These are phyloP conservation scores for Brachyalestes nurse DNA, from an alignment of 2,797 vertebrate genomes.

Conservation along the genomic window DNA sequence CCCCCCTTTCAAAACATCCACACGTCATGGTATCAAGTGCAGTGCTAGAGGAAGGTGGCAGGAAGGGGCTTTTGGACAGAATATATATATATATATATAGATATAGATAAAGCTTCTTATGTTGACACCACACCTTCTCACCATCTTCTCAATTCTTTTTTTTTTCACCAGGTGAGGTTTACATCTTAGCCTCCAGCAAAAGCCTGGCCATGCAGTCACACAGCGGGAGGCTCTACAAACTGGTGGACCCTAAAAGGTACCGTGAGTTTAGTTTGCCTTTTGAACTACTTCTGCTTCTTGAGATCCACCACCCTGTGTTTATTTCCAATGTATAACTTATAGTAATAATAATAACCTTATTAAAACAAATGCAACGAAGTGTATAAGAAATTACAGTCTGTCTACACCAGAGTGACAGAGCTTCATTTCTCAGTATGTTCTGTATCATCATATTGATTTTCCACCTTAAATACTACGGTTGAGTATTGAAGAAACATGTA, in stretches of 20 bases:
- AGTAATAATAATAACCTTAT: no score
- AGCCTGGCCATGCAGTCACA: constrained; percentile 88
- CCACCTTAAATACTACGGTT: no score
- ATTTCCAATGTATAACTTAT: background rate
- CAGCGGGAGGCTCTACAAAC: constrained; percentile 96
- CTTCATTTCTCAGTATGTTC: no score
- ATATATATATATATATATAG: constrained; percentile 1
- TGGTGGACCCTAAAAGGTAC: constrained; percentile 97
- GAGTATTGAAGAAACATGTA: no score
- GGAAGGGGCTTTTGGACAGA: background rate
- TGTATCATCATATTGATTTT: no score
- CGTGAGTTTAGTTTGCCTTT: constrained; percentile 9
- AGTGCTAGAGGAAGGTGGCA: constrained; percentile 53
- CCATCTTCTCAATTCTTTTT: constrained; percentile 29
- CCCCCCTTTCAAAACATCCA: constrained; percentile 63
- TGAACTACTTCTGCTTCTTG: background rate
- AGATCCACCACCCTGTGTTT: background rate
- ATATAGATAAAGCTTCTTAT: background rate
- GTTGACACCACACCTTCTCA: background rate
- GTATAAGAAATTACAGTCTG: no score
- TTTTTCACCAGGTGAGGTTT: constrained; percentile 88
- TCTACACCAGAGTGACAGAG: no score
- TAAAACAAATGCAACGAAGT: no score
- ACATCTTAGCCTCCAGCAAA: constrained; percentile 96
- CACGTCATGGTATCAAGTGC: constrained; percentile 65